phyloP scores from a whole-genome alignment of 2,113 vertebrate genomes.

The Otus sunia region DNA sequence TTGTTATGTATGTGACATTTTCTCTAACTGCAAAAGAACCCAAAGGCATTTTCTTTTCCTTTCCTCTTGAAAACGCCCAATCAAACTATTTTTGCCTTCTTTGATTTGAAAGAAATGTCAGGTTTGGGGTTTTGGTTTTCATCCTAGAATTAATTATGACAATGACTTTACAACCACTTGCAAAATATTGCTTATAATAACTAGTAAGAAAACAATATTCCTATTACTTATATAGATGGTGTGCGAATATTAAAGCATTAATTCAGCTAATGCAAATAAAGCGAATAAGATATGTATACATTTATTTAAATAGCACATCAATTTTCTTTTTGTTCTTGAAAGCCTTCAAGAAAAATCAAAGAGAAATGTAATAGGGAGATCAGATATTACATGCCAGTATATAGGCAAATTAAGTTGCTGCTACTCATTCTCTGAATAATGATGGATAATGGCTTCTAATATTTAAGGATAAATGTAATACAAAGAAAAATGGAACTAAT shows the following conservation, averaged over 20 bases:
- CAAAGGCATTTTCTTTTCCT: not conserved
- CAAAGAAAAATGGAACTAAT: not conserved
- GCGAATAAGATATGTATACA: not conserved
- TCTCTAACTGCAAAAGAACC: not conserved
- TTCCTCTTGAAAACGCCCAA: not conserved
- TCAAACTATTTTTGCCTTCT: not conserved
- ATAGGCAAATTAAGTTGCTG: not conserved
- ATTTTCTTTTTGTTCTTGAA: not conserved
- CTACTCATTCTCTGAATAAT: not conserved
- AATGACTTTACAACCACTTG: not conserved
- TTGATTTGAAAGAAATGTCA: constrained; percentile 14
- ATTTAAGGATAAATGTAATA: not conserved
- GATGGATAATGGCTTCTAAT: not conserved
- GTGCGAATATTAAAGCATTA: not conserved
- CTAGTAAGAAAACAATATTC: not conserved
- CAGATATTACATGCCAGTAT: not conserved
- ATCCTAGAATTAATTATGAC: not conserved
- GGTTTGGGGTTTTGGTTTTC: not conserved
- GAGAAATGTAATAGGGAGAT: not conserved
- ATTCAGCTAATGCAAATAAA: not conserved
- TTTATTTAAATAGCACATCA: not conserved
- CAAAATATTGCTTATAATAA: not conserved
- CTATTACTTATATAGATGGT: not conserved
- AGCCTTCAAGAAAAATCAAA: not conserved
- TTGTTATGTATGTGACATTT: not conserved